phyloP scores from a whole-genome alignment of 2,888 invertebrate species.

The Erebia palarica region DNA sequence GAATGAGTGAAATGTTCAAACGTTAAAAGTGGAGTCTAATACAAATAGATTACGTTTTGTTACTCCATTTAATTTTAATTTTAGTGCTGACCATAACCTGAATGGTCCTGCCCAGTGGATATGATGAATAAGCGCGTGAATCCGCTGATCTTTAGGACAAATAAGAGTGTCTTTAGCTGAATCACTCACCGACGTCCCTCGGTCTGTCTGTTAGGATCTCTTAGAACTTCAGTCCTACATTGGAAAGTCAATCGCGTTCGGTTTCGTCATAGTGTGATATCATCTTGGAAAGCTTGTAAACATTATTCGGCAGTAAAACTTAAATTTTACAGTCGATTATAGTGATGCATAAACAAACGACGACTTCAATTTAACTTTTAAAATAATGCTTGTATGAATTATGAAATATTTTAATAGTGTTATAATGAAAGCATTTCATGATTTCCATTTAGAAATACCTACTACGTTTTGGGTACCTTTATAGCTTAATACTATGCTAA shows the following conservation, averaged over 20 bases:
- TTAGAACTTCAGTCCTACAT: slow-evolving; percentile 11
- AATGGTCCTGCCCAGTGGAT: slow-evolving; percentile 6
- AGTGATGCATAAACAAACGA: not conserved
- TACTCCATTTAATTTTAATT: slow-evolving; percentile 14
- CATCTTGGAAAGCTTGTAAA: slow-evolving; percentile 30
- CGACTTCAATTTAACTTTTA: not conserved
- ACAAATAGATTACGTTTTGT: slow-evolving; percentile 18
- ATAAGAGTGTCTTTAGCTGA: slow-evolving; percentile 21
- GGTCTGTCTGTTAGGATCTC: slow-evolving; percentile 26
- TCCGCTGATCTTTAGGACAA: slow-evolving; percentile 10
- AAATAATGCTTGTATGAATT: not conserved
- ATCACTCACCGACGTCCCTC: slow-evolving; percentile 27
- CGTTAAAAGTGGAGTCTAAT: slow-evolving; percentile 16
- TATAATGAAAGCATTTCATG: not conserved
- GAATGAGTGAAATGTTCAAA: slow-evolving; percentile 20
- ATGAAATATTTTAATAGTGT: not conserved
- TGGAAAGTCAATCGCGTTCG: slow-evolving; percentile 21
- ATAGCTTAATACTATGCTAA: not conserved
- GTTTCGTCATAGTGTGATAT: slow-evolving; percentile 33
- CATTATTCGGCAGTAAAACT: slow-evolving; percentile 14
- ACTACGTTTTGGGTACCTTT: not conserved
- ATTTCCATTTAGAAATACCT: too few species aligned
- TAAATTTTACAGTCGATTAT: slow-evolving; percentile 5
- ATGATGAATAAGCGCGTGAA: slow-evolving; percentile 25
- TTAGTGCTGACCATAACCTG: slow-evolving; percentile 16